Base-by-base conservation (phyloP, 2,888 invertebrate species). In the Gymnoscelis rufifasciata region DNA sequence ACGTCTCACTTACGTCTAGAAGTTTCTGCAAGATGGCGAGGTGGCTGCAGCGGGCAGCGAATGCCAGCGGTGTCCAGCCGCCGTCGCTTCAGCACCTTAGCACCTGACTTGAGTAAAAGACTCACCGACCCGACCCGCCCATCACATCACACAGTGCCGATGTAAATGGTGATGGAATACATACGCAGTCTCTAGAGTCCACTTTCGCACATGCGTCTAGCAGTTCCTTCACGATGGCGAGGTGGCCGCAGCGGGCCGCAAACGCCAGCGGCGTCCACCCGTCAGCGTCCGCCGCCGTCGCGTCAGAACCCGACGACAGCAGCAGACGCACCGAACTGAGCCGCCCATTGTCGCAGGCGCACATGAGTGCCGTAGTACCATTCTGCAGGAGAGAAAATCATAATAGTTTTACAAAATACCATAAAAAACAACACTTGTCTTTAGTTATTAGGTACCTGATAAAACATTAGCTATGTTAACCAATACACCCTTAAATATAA, bases 81-180 rank as follows among this genome's bases (percentile, higher is more conserved):
- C 98, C 77, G 96, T 94, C 10, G 96, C 93, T 83, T 99, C 98
- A 23, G 98, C 97, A 50, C 97, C 97, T 72, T n/a, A n/a, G n/a
- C n/a, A n/a, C n/a, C n/a, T n/a, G 96, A 94, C 43, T 93, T 92
- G 59, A 99, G 88, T 51, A 99, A 90, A 67, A 95, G 92, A 42
- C 94, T 91, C 37, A 95, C 96, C 77, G 7, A 98, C 8, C n/a
- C 7, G 10, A 24, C 7, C 6, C 24, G 24, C 6, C 24, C 24
- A 5, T 24, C 8, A 8, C 8, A 6, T 6, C 24, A 5, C n/a
- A n/a, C n/a, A n/a, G n/a, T n/a, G n/a, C n/a, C n/a, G n/a, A n/a
- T n/a, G n/a, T n/a, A n/a, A n/a, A n/a, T n/a, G n/a, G n/a, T n/a
- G n/a, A n/a, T n/a, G 30, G 30, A 3, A 33, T 54, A 78, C 90